These are phyloP conservation scores for Hucho hucho DNA, from an alignment of 2,113 vertebrate genomes.

Conservation along the genomic window DNA sequence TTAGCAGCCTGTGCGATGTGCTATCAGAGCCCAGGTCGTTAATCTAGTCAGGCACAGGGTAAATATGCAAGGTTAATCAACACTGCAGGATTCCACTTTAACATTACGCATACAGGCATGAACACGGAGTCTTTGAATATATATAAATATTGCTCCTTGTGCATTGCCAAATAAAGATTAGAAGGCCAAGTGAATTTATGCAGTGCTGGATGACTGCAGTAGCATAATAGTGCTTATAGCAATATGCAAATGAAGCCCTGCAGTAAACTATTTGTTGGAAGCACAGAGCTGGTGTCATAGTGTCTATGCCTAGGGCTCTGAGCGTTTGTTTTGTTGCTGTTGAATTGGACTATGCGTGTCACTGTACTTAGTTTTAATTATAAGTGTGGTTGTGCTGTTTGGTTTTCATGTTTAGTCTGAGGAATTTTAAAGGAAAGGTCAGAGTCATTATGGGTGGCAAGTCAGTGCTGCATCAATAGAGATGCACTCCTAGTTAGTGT, in stretches of 20 bases:
- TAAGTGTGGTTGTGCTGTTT: too few species aligned
- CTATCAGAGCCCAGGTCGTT: too few species aligned
- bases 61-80: too few species aligned
- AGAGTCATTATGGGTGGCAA: not conserved
- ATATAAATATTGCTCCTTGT: too few species aligned
- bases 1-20: too few species aligned
- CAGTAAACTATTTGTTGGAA: not conserved
- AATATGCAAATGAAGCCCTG: not conserved
- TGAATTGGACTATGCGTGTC: not conserved
- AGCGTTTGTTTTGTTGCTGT: not conserved
- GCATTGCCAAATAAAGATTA: too few species aligned
- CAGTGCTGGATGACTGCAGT: not conserved
- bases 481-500: too few species aligned
- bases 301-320: not conserved
- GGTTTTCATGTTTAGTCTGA: not conserved
- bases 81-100: too few species aligned
- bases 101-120: too few species aligned
- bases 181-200: not conserved
- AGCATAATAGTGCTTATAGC: not conserved
- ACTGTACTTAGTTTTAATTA: not conserved
- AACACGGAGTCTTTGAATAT: too few species aligned
- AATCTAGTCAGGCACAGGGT: too few species aligned
- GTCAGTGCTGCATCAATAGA: not conserved
- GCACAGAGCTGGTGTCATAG: not conserved
- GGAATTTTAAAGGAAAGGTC: not conserved